A percentile compares a stretch with the other conserved stretches of the same genome.
phyloP scores from a whole-genome alignment of 2,113 vertebrate genomes.

The Melanerpes aurifrons region DNA sequence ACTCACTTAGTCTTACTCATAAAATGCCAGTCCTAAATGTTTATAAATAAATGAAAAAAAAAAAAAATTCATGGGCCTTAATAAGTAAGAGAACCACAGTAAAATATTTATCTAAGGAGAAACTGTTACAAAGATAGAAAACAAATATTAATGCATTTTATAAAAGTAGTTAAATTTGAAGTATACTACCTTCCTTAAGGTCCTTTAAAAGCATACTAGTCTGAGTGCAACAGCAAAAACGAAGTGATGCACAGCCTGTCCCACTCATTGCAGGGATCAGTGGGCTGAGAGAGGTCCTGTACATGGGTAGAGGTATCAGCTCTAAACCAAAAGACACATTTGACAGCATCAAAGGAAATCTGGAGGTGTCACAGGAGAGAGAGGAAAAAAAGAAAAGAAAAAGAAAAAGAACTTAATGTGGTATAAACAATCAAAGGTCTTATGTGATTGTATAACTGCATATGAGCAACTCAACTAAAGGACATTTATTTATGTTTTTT shows the following conservation, averaged over 20 bases:
- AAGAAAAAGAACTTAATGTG: background rate
- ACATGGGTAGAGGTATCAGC: background rate
- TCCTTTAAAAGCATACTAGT: background rate
- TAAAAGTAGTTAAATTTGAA: background rate
- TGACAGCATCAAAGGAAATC: background rate
- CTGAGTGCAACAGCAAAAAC: background rate
- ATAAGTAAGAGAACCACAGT: background rate
- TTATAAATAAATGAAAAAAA: background rate
- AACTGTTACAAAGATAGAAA: background rate
- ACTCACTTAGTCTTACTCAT: background rate
- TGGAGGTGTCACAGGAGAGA: background rate
- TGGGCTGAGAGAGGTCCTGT: background rate
- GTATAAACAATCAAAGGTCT: background rate
- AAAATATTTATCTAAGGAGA: background rate
- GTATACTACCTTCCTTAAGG: background rate
- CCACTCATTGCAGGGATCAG: background rate
- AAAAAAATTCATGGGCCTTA: background rate
- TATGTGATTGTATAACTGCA: background rate
- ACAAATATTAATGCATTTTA: background rate
- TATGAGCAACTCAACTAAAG: background rate
- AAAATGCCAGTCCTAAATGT: background rate
- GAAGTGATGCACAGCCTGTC: background rate
- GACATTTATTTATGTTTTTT: background rate
- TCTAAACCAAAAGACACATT: background rate
- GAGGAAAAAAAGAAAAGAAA: no score